phyloP scores from a whole-genome alignment of 2,113 vertebrate genomes.

The Corythornis vintsioides region DNA sequence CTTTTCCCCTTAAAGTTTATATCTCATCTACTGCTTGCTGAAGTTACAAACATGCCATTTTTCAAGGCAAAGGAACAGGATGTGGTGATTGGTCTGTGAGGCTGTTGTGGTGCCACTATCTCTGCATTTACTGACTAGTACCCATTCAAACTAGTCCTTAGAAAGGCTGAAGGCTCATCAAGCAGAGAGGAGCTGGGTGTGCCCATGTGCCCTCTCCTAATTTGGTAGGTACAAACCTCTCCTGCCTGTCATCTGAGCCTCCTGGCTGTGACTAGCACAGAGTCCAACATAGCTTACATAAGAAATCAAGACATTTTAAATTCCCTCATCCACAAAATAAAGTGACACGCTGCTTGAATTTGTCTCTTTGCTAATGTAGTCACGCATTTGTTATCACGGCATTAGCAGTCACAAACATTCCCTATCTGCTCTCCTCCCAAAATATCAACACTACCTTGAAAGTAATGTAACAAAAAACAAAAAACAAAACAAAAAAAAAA shows the following conservation, averaged over 20 bases:
- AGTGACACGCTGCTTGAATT: neutral
- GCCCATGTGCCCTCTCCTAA: neutral
- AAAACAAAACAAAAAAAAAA: neutral
- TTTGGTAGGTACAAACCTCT: neutral
- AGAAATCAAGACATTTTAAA: neutral
- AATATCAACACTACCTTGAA: neutral
- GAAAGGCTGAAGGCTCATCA: neutral
- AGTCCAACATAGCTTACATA: neutral
- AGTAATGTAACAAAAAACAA: neutral
- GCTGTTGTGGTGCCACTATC: accelerated
- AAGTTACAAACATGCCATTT: neutral
- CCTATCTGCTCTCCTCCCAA: neutral
- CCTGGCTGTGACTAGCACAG: neutral
- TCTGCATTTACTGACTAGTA: accelerated
- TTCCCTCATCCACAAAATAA: neutral
- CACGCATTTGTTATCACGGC: neutral
- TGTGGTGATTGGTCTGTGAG: neutral
- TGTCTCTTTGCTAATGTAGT: neutral
- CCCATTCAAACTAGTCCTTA: neutral
- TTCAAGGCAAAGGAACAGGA: neutral
- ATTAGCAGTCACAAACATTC: neutral
- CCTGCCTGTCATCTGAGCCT: neutral
- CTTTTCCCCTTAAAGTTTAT: neutral
- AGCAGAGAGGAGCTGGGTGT: neutral
- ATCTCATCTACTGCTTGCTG: neutral